These are phyloP conservation scores for Calephelis perditalis DNA, from an alignment of 2,888 invertebrate genomes.

Conservation along the genomic window DNA sequence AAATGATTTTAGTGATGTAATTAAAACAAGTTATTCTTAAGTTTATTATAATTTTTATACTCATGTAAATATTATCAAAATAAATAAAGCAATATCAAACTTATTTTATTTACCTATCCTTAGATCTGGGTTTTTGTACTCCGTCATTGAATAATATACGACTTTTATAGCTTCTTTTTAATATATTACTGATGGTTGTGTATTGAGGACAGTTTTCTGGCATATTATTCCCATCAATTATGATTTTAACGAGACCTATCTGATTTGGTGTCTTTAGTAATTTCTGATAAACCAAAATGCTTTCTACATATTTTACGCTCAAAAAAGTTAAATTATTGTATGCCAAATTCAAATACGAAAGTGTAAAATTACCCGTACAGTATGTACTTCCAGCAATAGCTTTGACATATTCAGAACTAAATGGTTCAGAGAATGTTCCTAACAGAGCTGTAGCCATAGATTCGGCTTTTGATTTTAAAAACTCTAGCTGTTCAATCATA, in stretches of 20 bases:
- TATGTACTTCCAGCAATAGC: slow-evolving; percentile 31
- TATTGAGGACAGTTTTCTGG: slow-evolving; percentile 39
- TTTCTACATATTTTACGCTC: slow-evolving; percentile 38
- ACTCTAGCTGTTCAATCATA: slow-evolving; percentile 26
- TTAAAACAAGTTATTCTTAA: slow-evolving; percentile 8
- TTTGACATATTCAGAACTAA: slow-evolving; percentile 28
- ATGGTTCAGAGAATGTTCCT: slow-evolving; percentile 43
- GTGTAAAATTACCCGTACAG: slow-evolving; percentile 43
- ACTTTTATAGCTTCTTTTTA: background rate
- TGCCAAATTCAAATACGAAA: slow-evolving; percentile 50
- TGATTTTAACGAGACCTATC: slow-evolving; percentile 41
- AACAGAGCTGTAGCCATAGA: slow-evolving; percentile 34
- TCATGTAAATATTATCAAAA: slow-evolving; percentile 16
- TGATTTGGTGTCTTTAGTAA: slow-evolving; percentile 27
- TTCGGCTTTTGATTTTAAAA: slow-evolving; percentile 35
- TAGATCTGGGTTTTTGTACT: background rate
- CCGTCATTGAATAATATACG: background rate
- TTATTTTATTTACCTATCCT: background rate
- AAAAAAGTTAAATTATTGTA: slow-evolving; percentile 46
- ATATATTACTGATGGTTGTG: slow-evolving; percentile 32
- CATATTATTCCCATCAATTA: slow-evolving; percentile 48
- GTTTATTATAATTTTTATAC: slow-evolving; percentile 21
- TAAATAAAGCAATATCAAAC: slow-evolving; percentile 15
- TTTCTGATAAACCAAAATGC: slow-evolving; percentile 42
- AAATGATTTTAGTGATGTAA: slow-evolving; percentile 36